Conservation (phyloP, 2,797 vertebrate species). For the Bovichtus variegatus region DNA sequence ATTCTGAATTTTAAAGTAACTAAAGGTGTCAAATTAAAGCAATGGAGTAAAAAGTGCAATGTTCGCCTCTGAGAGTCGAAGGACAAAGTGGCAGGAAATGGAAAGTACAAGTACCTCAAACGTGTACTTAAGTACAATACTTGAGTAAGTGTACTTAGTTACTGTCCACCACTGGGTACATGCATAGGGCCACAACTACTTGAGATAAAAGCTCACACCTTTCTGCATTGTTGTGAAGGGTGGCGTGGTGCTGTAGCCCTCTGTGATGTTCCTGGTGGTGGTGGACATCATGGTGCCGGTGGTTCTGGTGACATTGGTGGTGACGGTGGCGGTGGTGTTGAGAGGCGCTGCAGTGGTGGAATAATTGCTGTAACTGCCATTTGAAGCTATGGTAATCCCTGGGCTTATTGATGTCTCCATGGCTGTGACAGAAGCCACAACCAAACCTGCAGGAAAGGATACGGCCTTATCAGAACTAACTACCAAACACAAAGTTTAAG, state of each 20-base stretch:
- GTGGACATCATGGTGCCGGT: rapidly evolving
- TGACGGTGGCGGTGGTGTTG: rapidly evolving
- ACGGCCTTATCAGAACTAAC: not conserved
- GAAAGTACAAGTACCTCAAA: no score
- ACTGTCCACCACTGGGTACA: no score
- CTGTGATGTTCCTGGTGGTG: rapidly evolving
- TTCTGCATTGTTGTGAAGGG: rapidly evolving
- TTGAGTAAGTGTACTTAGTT: no score
- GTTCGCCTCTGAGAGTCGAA: no score
- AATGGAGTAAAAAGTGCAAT: no score
- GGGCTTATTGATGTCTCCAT: rapidly evolving
- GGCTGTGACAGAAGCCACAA: constrained; percentile 11
- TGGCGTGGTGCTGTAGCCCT: rapidly evolving
- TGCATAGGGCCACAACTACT: not conserved
- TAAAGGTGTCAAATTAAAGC: no score
- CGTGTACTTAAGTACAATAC: no score
- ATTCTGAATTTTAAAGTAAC: no score
- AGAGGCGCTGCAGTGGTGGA: rapidly evolving
- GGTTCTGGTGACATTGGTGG: no score
- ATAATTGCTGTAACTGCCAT: rapidly evolving
- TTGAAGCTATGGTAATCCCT: rapidly evolving
- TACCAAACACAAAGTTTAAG: not conserved
- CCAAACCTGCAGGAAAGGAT: constrained; percentile 45
- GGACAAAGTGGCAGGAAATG: no score
- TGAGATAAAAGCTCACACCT: constrained; percentile 19